These are phyloP conservation scores for Parascotia fuliginaria DNA, from an alignment of 2,888 invertebrate species.

Conservation along the genomic window DNA sequence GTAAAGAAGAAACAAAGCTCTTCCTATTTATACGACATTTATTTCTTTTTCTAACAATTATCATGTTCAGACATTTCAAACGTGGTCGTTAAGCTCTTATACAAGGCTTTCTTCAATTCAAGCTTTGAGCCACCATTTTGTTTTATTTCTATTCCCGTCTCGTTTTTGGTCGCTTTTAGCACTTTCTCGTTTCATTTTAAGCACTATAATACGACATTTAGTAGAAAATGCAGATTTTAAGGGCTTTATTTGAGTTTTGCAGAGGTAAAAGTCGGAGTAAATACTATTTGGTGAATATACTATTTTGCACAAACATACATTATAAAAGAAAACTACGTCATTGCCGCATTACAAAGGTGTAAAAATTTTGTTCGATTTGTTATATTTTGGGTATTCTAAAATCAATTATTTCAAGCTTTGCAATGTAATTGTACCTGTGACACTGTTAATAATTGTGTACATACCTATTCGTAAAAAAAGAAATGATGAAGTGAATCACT, in stretches of 20 bases:
- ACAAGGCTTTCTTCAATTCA: conserved; percentile 19
- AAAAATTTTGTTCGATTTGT: too few species aligned
- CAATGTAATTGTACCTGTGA: too few species aligned
- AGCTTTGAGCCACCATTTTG: conserved; percentile 15
- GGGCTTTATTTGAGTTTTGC: neutral
- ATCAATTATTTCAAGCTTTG: too few species aligned
- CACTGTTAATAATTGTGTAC: too few species aligned
- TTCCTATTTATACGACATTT: neutral
- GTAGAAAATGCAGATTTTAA: neutral
- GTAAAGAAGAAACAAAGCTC: neutral
- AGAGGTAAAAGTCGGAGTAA: neutral
- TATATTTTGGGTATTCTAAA: too few species aligned
- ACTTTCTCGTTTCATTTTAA: conserved; percentile 19
- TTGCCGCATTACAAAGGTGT: too few species aligned
- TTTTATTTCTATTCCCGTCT: conserved; percentile 20
- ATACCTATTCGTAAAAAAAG: too few species aligned
- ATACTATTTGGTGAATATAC: neutral
- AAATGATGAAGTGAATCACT: too few species aligned
- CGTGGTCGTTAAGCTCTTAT: conserved; percentile 13
- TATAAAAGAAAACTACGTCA: too few species aligned
- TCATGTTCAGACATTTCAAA: conserved; percentile 31
- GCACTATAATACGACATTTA: conserved; percentile 17
- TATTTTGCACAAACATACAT: too few species aligned
- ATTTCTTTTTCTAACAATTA: conserved; percentile 17
- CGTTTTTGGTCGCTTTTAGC: conserved; percentile 24